Conservation (phyloP, 35 echinoderm and acorn worm species). For the Stichopus chloronotus region DNA sequence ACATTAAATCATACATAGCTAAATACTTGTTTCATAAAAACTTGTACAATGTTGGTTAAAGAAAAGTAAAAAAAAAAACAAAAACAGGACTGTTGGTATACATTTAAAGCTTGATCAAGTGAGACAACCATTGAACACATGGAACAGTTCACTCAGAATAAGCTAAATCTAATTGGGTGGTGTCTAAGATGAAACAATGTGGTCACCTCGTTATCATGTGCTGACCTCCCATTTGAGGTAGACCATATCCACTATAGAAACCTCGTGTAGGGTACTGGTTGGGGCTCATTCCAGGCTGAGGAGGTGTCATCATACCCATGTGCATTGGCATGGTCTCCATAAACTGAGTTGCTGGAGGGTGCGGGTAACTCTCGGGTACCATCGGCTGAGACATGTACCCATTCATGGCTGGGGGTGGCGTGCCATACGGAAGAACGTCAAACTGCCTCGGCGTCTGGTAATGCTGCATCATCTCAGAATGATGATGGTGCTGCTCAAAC, state of each 20-base stretch:
- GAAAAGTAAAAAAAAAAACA: no score
- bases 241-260: constrained; percentile 51
- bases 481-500: constrained; percentile 70
- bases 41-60: no score
- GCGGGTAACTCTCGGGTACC: constrained; percentile 75
- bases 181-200: not conserved
- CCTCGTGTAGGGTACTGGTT: constrained; percentile 57
- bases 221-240: constrained; percentile 56
- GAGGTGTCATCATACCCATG: constrained; percentile 69
- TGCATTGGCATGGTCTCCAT: constrained; percentile 78
- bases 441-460: constrained; percentile 69
- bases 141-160: no score
- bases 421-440: constrained; percentile 49
- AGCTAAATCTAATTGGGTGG: not conserved
- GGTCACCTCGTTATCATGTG: constrained; percentile 63
- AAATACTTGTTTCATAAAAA: no score
- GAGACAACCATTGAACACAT: no score
- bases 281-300: constrained; percentile 66
- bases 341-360: constrained; percentile 33
- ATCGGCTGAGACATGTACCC: constrained; percentile 79
- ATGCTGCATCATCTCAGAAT: constrained; percentile 62
- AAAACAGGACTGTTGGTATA: no score
- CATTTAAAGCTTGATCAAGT: no score
- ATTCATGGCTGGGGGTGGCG: constrained; percentile 67
- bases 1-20: no score